These are phyloP conservation scores for Stramonita haemastoma DNA, from an alignment of 2,888 invertebrate species.

Conservation along the genomic window DNA sequence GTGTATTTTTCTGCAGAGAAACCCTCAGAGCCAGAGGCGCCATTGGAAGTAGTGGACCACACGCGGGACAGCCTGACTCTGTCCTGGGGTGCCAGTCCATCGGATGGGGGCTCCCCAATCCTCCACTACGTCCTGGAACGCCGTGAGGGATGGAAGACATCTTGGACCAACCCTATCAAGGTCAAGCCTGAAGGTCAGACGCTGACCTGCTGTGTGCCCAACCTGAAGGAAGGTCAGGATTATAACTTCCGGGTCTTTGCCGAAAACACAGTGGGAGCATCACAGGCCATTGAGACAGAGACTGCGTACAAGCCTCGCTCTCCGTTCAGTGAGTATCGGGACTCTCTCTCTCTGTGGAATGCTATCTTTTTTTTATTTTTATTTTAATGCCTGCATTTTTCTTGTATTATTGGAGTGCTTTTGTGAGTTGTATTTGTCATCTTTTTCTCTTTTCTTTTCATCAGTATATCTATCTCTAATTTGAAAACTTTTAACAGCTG, in stretches of 20 bases:
- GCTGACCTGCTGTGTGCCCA: conserved; percentile 69
- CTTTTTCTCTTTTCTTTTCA: too few relatives aligned
- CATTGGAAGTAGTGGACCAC: conserved; percentile 64
- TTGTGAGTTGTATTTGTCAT: too few relatives aligned
- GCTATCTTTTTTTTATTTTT: not conserved
- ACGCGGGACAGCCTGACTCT: conserved; percentile 60
- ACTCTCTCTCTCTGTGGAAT: not conserved
- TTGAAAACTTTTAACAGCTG: too few relatives aligned
- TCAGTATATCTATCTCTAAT: too few relatives aligned
- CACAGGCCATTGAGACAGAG: conserved; percentile 82
- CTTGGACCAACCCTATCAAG: conserved; percentile 62
- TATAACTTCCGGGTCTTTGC: conserved; percentile 93
- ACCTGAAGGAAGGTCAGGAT: conserved; percentile 87
- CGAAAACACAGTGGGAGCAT: conserved; percentile 89
- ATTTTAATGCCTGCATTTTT: too few relatives aligned
- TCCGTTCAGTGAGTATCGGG: conserved; percentile 67
- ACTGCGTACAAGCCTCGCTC: conserved; percentile 66
- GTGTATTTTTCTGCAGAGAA: conserved; percentile 52
- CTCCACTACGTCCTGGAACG: conserved; percentile 89
- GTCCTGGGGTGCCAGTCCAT: conserved; percentile 66
- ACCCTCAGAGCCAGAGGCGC: conserved; percentile 66
- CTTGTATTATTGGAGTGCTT: too few relatives aligned
- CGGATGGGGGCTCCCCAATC: conserved; percentile 89
- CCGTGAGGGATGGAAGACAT: conserved; percentile 80
- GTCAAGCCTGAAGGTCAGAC: conserved; percentile 79